Percentiles rank a stretch among this genome's conserved stretches.
Evolutionary conservation across 64 coral and sea anemone genomes (phyloP).

Genomic region (Actinia tenebrosa): DNA sequence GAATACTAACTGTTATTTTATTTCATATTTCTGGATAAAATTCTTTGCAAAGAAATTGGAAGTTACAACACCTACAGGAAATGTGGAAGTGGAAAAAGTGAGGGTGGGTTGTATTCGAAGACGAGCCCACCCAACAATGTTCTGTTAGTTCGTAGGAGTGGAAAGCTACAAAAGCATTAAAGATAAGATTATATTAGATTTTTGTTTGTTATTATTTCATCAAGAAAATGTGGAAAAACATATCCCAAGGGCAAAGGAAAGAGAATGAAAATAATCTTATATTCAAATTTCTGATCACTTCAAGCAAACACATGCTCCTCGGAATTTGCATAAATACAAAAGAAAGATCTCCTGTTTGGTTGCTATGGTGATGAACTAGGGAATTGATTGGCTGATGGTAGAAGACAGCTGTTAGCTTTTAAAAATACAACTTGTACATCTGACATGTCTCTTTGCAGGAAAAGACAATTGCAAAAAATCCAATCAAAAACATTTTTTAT

Average conservation of each 20-base stretch:
- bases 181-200: not conserved
- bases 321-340: conserved; percentile 9
- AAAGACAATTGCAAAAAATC: conserved; percentile 7
- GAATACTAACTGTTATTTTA: too few relatives aligned
- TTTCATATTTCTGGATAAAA: too few relatives aligned
- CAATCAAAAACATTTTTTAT: not conserved
- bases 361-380: not conserved
- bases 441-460: not conserved
- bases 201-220: not conserved
- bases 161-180: not conserved
- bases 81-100: not conserved
- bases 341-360: conserved; percentile 10
- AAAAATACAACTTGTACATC: conserved; percentile 10
- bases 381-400: not conserved
- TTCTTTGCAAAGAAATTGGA: too few relatives aligned
- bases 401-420: not conserved
- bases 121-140: not conserved
- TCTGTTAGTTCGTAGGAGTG: not conserved
- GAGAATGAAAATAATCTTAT: not conserved
- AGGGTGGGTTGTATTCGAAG: not conserved
- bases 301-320: conserved; percentile 3
- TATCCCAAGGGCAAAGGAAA: not conserved
- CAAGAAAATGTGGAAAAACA: not conserved
- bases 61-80: too few relatives aligned
- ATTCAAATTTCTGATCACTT: conserved; percentile 10